Conservation (phyloP, 1,140 invertebrate genomes). For the Bombus sibiricus region DNA sequence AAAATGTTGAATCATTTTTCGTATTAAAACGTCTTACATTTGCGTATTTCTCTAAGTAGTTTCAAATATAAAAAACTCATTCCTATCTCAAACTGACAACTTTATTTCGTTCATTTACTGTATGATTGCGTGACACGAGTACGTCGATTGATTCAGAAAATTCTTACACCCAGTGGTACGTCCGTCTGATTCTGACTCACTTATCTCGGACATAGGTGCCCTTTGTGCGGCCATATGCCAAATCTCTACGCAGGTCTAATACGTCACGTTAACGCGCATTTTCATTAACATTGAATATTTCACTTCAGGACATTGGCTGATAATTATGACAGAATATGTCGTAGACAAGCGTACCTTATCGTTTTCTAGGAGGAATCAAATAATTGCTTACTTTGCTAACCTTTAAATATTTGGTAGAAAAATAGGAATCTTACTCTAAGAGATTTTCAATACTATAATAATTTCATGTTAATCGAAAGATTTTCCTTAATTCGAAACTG, state of each 20-base stretch:
- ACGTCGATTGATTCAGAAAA: slow-evolving; percentile 36
- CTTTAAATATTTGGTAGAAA: slow-evolving; percentile 52
- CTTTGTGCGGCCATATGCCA: slow-evolving; percentile 40
- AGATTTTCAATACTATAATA: slow-evolving; percentile 39
- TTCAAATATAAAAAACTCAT: slow-evolving; percentile 57
- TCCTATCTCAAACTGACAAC: slow-evolving; percentile 66
- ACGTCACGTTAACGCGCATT: not conserved
- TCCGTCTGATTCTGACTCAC: slow-evolving; percentile 22
- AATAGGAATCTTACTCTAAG: slow-evolving; percentile 64
- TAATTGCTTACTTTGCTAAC: slow-evolving; percentile 38
- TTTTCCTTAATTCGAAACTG: slow-evolving; percentile 23
- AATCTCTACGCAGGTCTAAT: slow-evolving; percentile 18
- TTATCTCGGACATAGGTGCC: slow-evolving; percentile 25
- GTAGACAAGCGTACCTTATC: slow-evolving; percentile 32
- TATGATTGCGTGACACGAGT: slow-evolving; percentile 48
- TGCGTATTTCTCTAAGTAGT: slow-evolving; percentile 10
- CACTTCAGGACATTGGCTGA: slow-evolving; percentile 10
- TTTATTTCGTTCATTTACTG: slow-evolving; percentile 61
- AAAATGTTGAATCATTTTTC: slow-evolving; percentile 11
- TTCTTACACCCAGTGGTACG: slow-evolving; percentile 49
- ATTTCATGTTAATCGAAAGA: slow-evolving; percentile 38
- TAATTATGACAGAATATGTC: slow-evolving; percentile 25
- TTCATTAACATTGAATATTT: slow-evolving; percentile 17
- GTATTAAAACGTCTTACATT: slow-evolving; percentile 33
- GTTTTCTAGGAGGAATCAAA: slow-evolving; percentile 30